Percentiles rank a stretch among this genome's conserved stretches.
Conservation (phyloP, 2,113 vertebrate species). For the Shinisaurus crocodilurus region DNA sequence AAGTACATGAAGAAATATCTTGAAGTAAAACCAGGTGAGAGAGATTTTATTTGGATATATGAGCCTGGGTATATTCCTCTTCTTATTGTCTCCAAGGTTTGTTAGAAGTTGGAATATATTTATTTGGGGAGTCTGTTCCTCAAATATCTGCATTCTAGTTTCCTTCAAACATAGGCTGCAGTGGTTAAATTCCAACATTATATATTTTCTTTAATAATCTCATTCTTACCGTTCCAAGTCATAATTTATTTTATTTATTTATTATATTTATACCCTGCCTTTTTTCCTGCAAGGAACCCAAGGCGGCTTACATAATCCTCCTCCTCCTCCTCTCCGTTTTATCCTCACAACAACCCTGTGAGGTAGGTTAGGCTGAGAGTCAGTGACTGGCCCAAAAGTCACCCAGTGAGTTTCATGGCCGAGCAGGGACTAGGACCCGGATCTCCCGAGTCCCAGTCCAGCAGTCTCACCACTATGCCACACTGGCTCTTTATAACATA, state of each 20-base stretch:
- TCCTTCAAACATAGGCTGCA: background rate
- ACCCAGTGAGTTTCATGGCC: too few relatives aligned
- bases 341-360: too few relatives aligned
- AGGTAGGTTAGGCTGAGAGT: too few relatives aligned
- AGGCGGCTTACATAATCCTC: too few relatives aligned
- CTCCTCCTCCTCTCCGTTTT: too few relatives aligned
- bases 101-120: background rate
- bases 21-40: background rate
- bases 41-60: background rate
- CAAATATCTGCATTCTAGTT: background rate
- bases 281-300: too few relatives aligned
- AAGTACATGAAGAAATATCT: background rate
- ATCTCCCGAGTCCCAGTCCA: too few relatives aligned
- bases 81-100: background rate
- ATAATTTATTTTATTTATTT: too few relatives aligned
- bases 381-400: too few relatives aligned
- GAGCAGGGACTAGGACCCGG: too few relatives aligned
- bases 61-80: background rate
- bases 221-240: background rate
- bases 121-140: background rate
- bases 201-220: background rate
- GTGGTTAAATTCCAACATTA: background rate
- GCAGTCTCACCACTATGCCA: too few relatives aligned
- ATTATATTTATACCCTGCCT: too few relatives aligned
- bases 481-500: background rate